Evolutionary conservation across 2,113 vertebrate species (phyloP), one percentile per base, ranked within the genome.

Genomic region (Elgaria multicarinata): DNA sequence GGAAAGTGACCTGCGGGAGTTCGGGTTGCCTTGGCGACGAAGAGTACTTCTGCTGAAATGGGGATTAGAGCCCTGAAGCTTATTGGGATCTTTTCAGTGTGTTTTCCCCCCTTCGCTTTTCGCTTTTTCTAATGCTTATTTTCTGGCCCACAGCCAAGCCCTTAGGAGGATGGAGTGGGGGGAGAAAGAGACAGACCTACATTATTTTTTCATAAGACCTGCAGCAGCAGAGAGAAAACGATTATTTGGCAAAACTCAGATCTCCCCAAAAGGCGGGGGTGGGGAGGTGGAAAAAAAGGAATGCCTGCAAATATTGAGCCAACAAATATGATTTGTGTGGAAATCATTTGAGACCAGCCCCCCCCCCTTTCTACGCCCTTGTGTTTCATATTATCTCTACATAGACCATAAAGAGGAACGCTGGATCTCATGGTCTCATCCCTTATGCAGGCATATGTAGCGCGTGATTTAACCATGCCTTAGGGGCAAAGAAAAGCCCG

Each of bases 21-120:
- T 64, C 39, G 28, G 36, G 66, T 81, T 58, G 89, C 22, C 77
- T 20, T 81, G 50, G 89, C 77, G 26, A 85, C 89, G 31, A 42
- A 28, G 46, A 5, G 18, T 12, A 0, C 26, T 69, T 8, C 7
- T 64, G 24, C 7, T 4, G n/a, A 6, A 66, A 13, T 0, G 4
- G 62, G 42, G 12, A 5, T 39, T 26, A 16, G 18, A 1, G 13
- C 28, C 13, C 31, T 9, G 36, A 33, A 50, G n/a, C 46, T 33
- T 44, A 6, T 0, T 72, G 46, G 33, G 67, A 22, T 24, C 44
- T 46, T 46, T 28, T 28, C 76, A 78, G 1, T 6, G 28, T 79
- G 16, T 71, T 14, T 31, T 67, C 7, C 31, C 2, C 7, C 50
- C n/a, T n/a, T 58, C 16, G 50, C 18, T 62, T 81, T 22, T 22